Conservation (phyloP, 2,113 vertebrate species). For the Tyto alba region DNA sequence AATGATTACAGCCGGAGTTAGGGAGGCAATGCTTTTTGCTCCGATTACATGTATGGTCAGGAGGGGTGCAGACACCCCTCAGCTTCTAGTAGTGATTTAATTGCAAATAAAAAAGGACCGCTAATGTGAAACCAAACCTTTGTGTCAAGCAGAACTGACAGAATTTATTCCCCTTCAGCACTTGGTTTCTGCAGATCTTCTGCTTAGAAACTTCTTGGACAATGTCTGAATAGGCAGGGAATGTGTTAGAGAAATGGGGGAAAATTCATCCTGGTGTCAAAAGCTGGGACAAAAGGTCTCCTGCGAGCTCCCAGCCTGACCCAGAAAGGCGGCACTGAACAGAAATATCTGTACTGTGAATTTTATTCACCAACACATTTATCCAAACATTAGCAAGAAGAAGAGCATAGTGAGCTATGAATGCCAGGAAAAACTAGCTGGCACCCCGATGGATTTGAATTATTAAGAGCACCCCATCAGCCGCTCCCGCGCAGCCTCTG, state of each 20-base stretch:
- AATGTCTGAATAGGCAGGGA: fast-evolving
- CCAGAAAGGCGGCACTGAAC: neutral
- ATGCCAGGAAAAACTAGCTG: neutral
- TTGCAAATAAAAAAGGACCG: neutral
- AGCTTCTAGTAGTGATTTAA: neutral
- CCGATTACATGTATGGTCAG: neutral
- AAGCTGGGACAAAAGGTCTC: neutral
- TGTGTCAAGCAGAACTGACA: neutral
- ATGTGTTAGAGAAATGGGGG: fast-evolving
- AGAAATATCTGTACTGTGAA: neutral
- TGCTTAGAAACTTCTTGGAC: neutral
- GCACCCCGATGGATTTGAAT: neutral
- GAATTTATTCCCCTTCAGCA: neutral
- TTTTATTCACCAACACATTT: neutral
- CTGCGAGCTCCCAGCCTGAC: neutral
- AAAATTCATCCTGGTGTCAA: neutral
- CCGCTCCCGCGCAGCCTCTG: neutral
- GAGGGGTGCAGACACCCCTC: neutral
- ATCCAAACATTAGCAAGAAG: neutral
- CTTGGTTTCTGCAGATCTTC: neutral
- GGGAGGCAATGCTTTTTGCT: neutral
- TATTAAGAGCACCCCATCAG: neutral
- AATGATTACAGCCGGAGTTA: neutral
- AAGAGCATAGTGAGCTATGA: neutral
- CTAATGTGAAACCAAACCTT: neutral